These are phyloP conservation scores for Elegia similella DNA, from an alignment of 2,888 invertebrate genomes.

Conservation along the genomic window DNA sequence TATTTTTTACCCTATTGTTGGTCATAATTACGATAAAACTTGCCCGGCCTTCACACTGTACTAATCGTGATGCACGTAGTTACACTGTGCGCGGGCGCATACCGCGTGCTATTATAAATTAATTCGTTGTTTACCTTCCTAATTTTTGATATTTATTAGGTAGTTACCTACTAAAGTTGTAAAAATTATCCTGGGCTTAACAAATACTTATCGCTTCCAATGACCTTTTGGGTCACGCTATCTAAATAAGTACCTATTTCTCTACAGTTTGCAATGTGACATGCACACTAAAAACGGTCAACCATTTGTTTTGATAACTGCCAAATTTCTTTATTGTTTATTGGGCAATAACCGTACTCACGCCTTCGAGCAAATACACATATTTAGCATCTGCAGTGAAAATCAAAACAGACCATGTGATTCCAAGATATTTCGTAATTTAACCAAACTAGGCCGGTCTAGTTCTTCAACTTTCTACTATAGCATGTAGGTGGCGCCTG, in stretches of 20 bases:
- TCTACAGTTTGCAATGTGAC: too few species aligned
- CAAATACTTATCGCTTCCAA: too few species aligned
- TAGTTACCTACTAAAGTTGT: too few species aligned
- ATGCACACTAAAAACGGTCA: too few species aligned
- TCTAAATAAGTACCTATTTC: conserved; percentile 27
- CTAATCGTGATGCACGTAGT: conserved; percentile 53
- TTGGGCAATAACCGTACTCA: conserved; percentile 27
- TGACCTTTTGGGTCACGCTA: too few species aligned
- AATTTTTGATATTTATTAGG: too few species aligned
- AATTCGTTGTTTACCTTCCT: conserved; percentile 41
- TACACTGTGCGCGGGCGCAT: conserved; percentile 32
- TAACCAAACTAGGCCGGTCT: conserved; percentile 61
- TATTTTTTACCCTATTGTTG: conserved; percentile 50
- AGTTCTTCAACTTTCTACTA: conserved; percentile 78
- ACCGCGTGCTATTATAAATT: conserved; percentile 47
- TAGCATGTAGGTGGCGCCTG: conserved; percentile 59
- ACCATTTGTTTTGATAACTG: conserved; percentile 7
- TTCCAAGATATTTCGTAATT: conserved; percentile 55
- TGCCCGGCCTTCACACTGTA: conserved; percentile 62
- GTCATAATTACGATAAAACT: conserved; percentile 46
- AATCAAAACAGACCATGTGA: conserved; percentile 52
- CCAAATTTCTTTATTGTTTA: conserved; percentile 29
- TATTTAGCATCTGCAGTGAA: conserved; percentile 45
- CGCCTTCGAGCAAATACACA: conserved; percentile 22
- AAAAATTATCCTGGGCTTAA: too few species aligned